Evolutionary conservation across 2,113 vertebrate species (phyloP), one percentile per base, ranked within the genome.

Genomic region (Atlantisia rogersi): DNA sequence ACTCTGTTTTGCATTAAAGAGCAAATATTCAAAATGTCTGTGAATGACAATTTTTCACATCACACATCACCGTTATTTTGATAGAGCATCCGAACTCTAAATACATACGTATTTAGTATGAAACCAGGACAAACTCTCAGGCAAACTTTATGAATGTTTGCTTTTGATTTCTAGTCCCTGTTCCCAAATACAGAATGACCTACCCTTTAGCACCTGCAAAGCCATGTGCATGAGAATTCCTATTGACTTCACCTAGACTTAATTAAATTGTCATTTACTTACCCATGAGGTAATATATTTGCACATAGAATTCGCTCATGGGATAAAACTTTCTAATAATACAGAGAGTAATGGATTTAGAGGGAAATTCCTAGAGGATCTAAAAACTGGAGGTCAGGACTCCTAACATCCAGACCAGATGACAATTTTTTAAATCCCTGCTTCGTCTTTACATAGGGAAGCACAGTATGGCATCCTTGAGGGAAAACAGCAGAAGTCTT

Each of bases 211-310:
- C 11, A 63, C 35, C 64, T 60, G 9, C 74, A 90, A 87, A 52
- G 24, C 21, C n/a, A 59, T 2, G 3, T 68, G 6, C 26, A 65
- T 31, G 22, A 80, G 29, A 85, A 87, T 69, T 82, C 58, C 44
- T 83, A 29, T 3, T n/a, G 35, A 82, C 12, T 79, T 87, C 21
- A 84, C 40, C 37, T 50, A 58, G 46, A 55, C n/a, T 73, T 79
- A 88, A 86, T 86, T 59, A 56, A 78, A 90, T 46, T 83, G 31
- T 85, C 70, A 62, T 86, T 94, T 92, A 77, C 40, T 64, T 91
- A 67, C 39, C 39, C 55, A 31, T 17, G 24, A 82, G 21, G 48
- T 31, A 63, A 59, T 44, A 22, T 31, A 82, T 79, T 64, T 87
- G 20, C 21, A 28, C 15, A 4, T 35, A 60, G 58, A 69, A 73